Percentiles rank a stretch among this genome's conserved stretches.
Conservation (phyloP, 2,797 vertebrate genomes). For the Rhadinocentrus ornatus region DNA sequence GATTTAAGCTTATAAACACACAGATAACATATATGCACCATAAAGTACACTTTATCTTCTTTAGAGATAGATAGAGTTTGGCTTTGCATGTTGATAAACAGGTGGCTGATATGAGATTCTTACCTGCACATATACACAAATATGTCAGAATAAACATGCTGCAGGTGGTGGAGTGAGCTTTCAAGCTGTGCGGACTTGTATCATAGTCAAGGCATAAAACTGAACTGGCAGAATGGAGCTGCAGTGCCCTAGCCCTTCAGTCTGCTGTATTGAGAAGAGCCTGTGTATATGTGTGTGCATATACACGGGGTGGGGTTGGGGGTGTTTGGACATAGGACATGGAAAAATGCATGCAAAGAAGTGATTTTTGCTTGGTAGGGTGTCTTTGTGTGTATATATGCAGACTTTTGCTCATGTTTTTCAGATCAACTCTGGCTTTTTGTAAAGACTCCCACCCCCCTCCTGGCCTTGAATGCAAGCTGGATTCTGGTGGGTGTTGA, state of each 20-base stretch:
- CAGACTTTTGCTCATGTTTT: conserved; percentile 39
- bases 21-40: conserved; percentile 11
- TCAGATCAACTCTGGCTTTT: conserved; percentile 53
- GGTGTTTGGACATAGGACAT: conserved; percentile 32
- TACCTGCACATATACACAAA: conserved; percentile 9
- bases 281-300: background rate
- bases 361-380: conserved; percentile 30
- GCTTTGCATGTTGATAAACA: conserved; percentile 67
- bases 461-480: conserved; percentile 59
- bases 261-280: conserved; percentile 48
- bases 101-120: conserved; percentile 69
- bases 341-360: conserved; percentile 46
- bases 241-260: conserved; percentile 51
- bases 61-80: conserved; percentile 58
- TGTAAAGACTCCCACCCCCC: background rate
- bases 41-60: conserved; percentile 22
- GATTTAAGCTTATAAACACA: conserved; percentile 17
- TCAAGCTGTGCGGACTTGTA: conserved; percentile 76
- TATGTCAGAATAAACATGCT: conserved; percentile 30
- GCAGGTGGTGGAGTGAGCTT: conserved; percentile 72
- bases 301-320: background rate
- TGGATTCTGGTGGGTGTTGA: conserved; percentile 62
- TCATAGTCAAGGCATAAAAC: conserved; percentile 78
- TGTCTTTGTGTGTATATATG: conserved; percentile 31
- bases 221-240: conserved; percentile 68